Conservation (phyloP, 2,113 vertebrate genomes). For the Mirounga angustirostris region DNA sequence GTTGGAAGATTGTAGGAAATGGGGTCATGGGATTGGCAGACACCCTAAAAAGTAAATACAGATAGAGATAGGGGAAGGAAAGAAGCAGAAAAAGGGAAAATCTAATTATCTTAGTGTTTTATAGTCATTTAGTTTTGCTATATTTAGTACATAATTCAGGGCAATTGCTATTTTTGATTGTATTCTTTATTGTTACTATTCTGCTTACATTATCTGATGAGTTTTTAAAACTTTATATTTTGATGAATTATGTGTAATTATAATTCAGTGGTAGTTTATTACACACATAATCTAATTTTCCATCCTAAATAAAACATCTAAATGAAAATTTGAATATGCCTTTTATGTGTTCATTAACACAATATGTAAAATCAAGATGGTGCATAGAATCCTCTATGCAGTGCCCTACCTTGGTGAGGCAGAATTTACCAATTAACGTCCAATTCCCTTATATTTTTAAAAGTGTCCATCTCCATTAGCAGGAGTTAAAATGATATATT, state of each 20-base stretch:
- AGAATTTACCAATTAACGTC: conserved; percentile 55
- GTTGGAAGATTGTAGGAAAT: background rate
- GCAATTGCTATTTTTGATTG: conserved; percentile 62
- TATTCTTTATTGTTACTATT: conserved; percentile 72
- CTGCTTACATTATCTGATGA: conserved; percentile 67
- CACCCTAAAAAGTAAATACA: background rate
- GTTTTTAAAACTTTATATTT: conserved; percentile 51
- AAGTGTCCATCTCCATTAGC: conserved; percentile 68
- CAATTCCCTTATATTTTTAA: conserved; percentile 71
- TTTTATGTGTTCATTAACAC: conserved; percentile 72
- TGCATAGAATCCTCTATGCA: conserved; percentile 65
- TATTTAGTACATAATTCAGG: conserved; percentile 49
- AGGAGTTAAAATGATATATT: conserved; percentile 72
- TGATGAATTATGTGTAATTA: conserved; percentile 72
- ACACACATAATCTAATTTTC: conserved; percentile 73
- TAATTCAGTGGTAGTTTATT: conserved; percentile 68
- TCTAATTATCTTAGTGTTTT: conserved; percentile 31
- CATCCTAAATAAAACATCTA: conserved; percentile 70
- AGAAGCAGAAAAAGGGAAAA: background rate
- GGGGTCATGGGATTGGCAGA: background rate
- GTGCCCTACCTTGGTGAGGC: conserved; percentile 44
- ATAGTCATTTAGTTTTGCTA: conserved; percentile 59
- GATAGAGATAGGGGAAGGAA: background rate
- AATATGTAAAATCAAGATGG: conserved; percentile 64
- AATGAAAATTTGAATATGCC: conserved; percentile 66